Evolutionary conservation across 2,113 vertebrate species (phyloP), one percentile per base, ranked within the genome.

Genomic region (Carettochelys insculpta): DNA sequence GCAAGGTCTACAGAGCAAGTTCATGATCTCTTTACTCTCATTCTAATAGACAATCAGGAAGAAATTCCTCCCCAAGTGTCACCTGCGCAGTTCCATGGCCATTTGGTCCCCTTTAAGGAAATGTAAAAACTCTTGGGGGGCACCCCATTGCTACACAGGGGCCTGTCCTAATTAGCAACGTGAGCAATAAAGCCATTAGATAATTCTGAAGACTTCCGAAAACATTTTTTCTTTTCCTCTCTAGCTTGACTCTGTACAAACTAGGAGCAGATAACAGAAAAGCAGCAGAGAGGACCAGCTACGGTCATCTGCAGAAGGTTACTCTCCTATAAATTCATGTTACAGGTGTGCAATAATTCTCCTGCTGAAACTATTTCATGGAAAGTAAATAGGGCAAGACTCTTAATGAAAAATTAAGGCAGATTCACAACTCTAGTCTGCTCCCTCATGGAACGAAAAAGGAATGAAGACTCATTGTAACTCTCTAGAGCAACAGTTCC

Each of bases 131-230:
- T 34, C 78, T 90, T 27, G 78, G 34, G 52, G 11, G 52, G 38
- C 5, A 41, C 48, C 85, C 13, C 29, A 24, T 2, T 3, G 77
- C 11, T 88, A 25, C 73, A 52, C 11, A 81, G 22, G 53, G 5
- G 8, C 38, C 75, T 43, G 11, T 86, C 41, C 41, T 90, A 94
- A 71, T n/a, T 31, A 86, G 76, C 54, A 94, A 53, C 1, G 0
- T 31, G 45, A 86, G 56, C 82, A n/a, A 54, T 89, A 77, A 89
- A 94, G 88, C 61, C 43, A 88, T 81, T 76, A 61, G 24, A 38
- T 48, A 90, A 68, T 45, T 83, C 45, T 25, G 45, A 73, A 14
- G 76, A 17, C 41, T 89, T 56, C 68, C 56, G 29, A 89, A 50
- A 92, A 81, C 34, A 27, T n/a, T 17, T 45, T 53, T 56, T n/a